These are phyloP conservation scores for Coecobrya sp. DNA, from an alignment of 2,888 invertebrate genomes.

Conservation along the genomic window DNA sequence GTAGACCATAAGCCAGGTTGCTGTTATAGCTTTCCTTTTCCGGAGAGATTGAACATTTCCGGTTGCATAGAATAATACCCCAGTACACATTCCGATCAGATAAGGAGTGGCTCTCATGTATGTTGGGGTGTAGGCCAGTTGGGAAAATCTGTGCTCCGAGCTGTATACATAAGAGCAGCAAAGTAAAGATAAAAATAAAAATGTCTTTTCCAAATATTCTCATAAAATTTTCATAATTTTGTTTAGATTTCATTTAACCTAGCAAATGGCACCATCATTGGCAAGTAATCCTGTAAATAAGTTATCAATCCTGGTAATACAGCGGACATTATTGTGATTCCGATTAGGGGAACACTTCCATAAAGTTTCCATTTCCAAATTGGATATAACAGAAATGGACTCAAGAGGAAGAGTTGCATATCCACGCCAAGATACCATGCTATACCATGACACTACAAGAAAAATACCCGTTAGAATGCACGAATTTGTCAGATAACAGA, in stretches of 20 bases:
- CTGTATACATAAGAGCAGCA: too few species aligned
- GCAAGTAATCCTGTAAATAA: slow-evolving; percentile 71
- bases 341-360: slow-evolving; percentile 66
- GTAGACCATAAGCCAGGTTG: too few species aligned
- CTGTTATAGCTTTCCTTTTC: too few species aligned
- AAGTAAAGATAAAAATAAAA: background rate
- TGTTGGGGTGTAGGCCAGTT: slow-evolving; percentile 78
- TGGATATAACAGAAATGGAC: slow-evolving; percentile 80
- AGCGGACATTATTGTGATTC: slow-evolving; percentile 70
- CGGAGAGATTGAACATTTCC: too few species aligned
- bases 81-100: slow-evolving; percentile 84
- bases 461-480: background rate
- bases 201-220: background rate
- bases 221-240: background rate
- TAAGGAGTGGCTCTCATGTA: slow-evolving; percentile 86
- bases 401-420: slow-evolving; percentile 82
- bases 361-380: slow-evolving; percentile 80
- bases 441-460: slow-evolving; percentile 76
- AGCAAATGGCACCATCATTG: slow-evolving; percentile 69
- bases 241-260: slow-evolving; percentile 53
- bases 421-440: slow-evolving; percentile 83
- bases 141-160: slow-evolving; percentile 39
- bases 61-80: slow-evolving; percentile 74
- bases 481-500: slow-evolving; percentile 34
- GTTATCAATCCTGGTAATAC: slow-evolving; percentile 77